Base-by-base conservation (phyloP, 1,140 invertebrate species). In the Oncopodura yosiiana region DNA sequence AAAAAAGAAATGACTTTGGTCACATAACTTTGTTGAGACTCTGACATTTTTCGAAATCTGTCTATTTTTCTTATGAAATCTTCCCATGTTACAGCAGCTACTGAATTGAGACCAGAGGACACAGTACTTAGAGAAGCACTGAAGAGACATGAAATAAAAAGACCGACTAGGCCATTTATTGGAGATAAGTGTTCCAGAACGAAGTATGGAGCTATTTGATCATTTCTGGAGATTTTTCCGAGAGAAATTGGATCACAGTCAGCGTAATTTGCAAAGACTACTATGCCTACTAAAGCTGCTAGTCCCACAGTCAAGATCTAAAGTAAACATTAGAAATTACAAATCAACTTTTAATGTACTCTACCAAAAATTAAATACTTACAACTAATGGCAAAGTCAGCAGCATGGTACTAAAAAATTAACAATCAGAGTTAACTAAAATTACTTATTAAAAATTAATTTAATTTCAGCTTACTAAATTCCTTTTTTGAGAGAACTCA, bases 1-100 rank as follows among this genome's bases (percentile, higher is more conserved):
- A 53, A 4, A 8, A 63, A 53, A 3, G 58, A 54, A 21, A 71
- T 54, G 24, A 70, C 51, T 63, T 71, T 74, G 0, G 70, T 65
- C 12, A 69, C 46, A 37, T 58, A 52, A 5, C 68, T 68, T 44
- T 67, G 65, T 46, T 56, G 66, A 39, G 48, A 49, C 24, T 73
- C 71, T 0, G 63, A 49, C 21, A 74, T 58, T 27, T 67, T 51
- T 12, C 44, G 16, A 29, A 64, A 60, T 12, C 63, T 58, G 12
- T 56, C 43, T 2, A 62, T 53, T 45, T 69, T 69, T 0, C 72
- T 54, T 19, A 73, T 65, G 58, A 62, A 45, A 30, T 74, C 73
- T 57, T 74, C 68, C 65, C 71, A 69, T n/a, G 68, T 69, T 4
- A 75, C 71, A 5, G 73, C 71, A 12, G 73, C 67, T 23, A 75